Evolutionary conservation across 2,888 invertebrate species (phyloP).

Genomic region (Physocephala rufipes): DNA sequence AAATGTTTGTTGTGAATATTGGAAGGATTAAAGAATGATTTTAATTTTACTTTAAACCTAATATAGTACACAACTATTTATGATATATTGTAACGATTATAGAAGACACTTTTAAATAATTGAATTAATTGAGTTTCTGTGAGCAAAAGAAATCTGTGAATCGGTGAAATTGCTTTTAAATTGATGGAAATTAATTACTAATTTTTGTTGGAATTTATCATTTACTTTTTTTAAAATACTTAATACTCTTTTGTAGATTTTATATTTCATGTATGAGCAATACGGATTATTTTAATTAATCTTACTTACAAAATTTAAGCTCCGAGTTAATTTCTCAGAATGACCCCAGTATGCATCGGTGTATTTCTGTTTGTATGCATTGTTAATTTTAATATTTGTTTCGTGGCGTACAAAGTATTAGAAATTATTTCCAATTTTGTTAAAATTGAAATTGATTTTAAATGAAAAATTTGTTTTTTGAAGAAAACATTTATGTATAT

Average conservation of each 20-base stretch:
- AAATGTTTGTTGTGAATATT: background rate
- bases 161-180: no score
- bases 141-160: no score
- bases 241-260: slow-evolving; percentile 16
- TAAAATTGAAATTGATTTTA: slow-evolving; percentile 10
- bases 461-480: background rate
- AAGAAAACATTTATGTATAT: slow-evolving; percentile 4
- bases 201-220: slow-evolving; percentile 16
- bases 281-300: slow-evolving; percentile 18
- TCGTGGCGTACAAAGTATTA: slow-evolving; percentile 10
- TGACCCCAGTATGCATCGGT: background rate
- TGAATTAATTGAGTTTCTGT: no score
- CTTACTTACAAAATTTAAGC: slow-evolving; percentile 14
- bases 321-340: background rate
- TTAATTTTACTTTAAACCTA: slow-evolving; percentile 9
- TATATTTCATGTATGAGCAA: background rate
- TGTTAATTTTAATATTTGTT: background rate
- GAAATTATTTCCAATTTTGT: slow-evolving; percentile 7
- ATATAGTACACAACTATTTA: slow-evolving; percentile 8
- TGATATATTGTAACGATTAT: background rate
- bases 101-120: no score
- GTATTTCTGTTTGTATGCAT: background rate
- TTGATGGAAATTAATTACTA: slow-evolving; percentile 25
- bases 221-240: slow-evolving; percentile 8
- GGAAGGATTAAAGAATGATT: background rate